Evolutionary conservation across 2,888 invertebrate species (phyloP).

Genomic region (Pristionchus maxplancki): DNA sequence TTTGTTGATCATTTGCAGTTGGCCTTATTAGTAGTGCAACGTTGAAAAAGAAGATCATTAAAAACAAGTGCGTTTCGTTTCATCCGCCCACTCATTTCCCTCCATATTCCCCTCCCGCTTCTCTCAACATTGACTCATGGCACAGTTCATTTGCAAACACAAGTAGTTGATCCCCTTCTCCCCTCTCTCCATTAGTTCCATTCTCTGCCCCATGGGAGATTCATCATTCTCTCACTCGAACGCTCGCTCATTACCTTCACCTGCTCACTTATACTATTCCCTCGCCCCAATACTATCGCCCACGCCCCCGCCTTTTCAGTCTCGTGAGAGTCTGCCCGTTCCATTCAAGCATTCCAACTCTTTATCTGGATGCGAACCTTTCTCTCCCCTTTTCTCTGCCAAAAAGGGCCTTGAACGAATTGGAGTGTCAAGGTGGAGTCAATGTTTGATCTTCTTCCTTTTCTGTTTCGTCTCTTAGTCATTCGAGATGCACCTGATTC

Average conservation of each 20-base stretch:
- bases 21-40: not conserved
- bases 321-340: not conserved
- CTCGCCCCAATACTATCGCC: not conserved
- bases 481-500: slow-evolving; percentile 27
- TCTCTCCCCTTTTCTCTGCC: not conserved
- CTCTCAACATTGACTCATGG: slow-evolving; percentile 22
- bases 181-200: not conserved
- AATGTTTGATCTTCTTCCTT: slow-evolving; percentile 48
- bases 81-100: slow-evolving; percentile 36
- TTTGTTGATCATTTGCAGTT: not conserved
- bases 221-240: not conserved
- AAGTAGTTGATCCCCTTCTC: not conserved
- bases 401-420: slow-evolving; percentile 7
- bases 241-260: not conserved
- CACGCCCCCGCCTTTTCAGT: not conserved
- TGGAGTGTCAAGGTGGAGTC: slow-evolving; percentile 13
- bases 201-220: not conserved
- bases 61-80: not conserved
- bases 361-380: slow-evolving; percentile 17
- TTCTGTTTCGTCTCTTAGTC: slow-evolving; percentile 49
- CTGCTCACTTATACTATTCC: not conserved
- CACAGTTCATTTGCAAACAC: slow-evolving; percentile 44
- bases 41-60: not conserved
- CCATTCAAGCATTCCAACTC: not conserved
- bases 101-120: slow-evolving; percentile 24